phyloP scores from a whole-genome alignment of 2,797 vertebrate genomes.

The Steatocranus sp. region DNA sequence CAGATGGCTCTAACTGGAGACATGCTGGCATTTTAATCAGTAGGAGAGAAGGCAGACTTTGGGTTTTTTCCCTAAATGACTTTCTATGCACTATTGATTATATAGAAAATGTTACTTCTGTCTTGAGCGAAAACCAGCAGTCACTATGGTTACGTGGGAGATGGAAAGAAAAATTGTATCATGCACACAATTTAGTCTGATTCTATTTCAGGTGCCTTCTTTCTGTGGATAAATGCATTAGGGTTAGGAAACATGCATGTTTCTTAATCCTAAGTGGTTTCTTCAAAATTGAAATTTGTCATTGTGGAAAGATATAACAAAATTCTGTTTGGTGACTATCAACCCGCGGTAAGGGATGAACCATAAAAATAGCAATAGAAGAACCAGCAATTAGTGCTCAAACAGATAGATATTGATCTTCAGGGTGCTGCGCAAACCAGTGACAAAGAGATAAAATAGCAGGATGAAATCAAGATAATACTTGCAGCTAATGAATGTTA shows the following conservation, averaged over 20 bases:
- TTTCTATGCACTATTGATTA: slow-evolving; percentile 47
- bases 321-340: background rate
- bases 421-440: background rate
- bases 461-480: background rate
- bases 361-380: background rate
- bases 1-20: slow-evolving; percentile 67
- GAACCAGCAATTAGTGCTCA: background rate
- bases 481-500: background rate
- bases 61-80: slow-evolving; percentile 34
- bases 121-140: background rate
- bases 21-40: slow-evolving; percentile 71
- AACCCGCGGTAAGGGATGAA: background rate
- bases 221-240: background rate
- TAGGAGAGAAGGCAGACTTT: slow-evolving; percentile 32
- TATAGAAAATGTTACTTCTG: slow-evolving; percentile 14
- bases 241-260: background rate
- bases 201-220: background rate
- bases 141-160: background rate
- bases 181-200: background rate
- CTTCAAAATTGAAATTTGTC: background rate
- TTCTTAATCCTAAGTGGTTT: background rate
- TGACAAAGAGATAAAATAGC: background rate
- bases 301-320: background rate
- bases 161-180: background rate
- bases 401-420: background rate